Evolutionary conservation across 2,797 vertebrate genomes (phyloP).

Genomic region (Chelon labrosus): DNA sequence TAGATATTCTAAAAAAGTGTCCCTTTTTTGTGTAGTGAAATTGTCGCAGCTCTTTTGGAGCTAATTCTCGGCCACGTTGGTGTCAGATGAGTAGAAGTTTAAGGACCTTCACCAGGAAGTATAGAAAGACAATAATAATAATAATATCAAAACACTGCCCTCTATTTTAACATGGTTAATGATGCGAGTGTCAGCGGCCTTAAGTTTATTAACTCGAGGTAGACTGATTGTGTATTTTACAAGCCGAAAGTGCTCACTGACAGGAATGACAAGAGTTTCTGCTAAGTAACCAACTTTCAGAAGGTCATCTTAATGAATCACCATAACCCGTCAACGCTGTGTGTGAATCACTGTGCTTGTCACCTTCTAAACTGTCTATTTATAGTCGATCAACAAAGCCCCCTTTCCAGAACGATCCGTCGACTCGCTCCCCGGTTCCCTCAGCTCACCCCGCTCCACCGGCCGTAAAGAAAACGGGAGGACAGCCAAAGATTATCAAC

Average conservation of each 20-base stretch:
- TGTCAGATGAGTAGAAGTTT: background rate
- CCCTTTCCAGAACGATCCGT: conserved; percentile 20
- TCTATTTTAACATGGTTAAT: background rate
- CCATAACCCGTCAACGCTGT: conserved; percentile 35
- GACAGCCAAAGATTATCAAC: background rate
- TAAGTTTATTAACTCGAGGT: background rate
- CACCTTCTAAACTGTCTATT: conserved; percentile 57
- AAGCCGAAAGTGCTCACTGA: background rate
- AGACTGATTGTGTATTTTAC: background rate
- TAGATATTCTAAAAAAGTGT: background rate
- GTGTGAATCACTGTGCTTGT: conserved; percentile 52
- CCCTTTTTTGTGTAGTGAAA: background rate
- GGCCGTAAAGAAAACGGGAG: background rate
- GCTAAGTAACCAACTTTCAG: conserved; percentile 34
- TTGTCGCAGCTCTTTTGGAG: background rate
- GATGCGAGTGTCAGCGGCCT: background rate
- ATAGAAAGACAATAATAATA: background rate
- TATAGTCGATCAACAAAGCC: conserved; percentile 45
- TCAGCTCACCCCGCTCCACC: conserved; percentile 8
- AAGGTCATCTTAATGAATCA: conserved; percentile 65
- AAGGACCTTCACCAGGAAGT: background rate
- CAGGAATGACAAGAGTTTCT: conserved; percentile 26
- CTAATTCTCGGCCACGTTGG: background rate
- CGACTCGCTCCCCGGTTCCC: conserved; percentile 7
- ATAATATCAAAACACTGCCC: conserved; percentile 7